These are phyloP conservation scores for Cyprinus carpio DNA, from an alignment of 2,113 vertebrate species.

Conservation along the genomic window DNA sequence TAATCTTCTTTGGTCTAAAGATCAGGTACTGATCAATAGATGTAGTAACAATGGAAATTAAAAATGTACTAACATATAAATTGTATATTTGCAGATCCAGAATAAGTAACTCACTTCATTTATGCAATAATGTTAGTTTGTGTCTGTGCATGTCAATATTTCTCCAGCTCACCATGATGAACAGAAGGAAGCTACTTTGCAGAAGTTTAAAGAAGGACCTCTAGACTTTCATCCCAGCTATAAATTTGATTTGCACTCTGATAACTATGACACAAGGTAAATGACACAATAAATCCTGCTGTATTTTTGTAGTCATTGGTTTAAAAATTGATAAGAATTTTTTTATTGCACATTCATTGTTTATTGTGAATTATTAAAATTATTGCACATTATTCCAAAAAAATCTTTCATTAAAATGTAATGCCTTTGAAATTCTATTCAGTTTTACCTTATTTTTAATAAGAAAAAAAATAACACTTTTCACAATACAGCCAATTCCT, in stretches of 20 bases:
- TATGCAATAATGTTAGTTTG: background rate
- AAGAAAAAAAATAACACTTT: too few species aligned
- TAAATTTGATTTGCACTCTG: constrained; percentile 89
- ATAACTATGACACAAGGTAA: constrained; percentile 89
- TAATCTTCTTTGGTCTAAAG: constrained; percentile 90
- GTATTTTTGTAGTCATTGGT: background rate
- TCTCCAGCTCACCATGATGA: constrained; percentile 86
- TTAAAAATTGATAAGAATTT: background rate
- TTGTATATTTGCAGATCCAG: background rate
- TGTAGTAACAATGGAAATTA: background rate
- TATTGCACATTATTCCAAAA: background rate
- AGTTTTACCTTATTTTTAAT: background rate
- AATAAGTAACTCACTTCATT: background rate
- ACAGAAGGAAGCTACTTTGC: constrained; percentile 80
- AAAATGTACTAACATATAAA: too few species aligned
- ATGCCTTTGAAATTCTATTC: background rate
- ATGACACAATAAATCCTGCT: background rate
- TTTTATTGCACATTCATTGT: background rate
- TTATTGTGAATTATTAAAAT: background rate
- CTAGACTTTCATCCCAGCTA: constrained; percentile 91
- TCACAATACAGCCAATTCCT: too few species aligned
- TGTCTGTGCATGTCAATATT: background rate
- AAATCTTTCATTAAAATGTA: background rate
- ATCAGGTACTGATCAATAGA: constrained; percentile 80
- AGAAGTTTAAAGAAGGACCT: constrained; percentile 89